Evolutionary conservation across 2,113 vertebrate species (phyloP).

Genomic region (Pluvianellus socialis): DNA sequence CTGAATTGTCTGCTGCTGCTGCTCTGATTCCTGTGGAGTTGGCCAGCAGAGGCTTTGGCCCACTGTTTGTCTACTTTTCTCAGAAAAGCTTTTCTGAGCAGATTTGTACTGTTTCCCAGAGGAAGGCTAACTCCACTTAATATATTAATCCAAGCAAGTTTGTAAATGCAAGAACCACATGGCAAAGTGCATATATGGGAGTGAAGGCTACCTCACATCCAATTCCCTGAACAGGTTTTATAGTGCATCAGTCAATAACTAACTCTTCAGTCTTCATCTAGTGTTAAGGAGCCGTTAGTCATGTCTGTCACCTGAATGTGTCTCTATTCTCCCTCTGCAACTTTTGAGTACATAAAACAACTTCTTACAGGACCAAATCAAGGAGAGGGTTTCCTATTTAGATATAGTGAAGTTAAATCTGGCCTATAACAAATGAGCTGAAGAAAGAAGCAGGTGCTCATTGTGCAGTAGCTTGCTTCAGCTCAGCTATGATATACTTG

Average conservation of each 20-base stretch:
- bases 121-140: background rate
- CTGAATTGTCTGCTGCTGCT: background rate
- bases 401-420: background rate
- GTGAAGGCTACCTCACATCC: background rate
- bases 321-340: background rate
- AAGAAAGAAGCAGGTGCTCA: background rate
- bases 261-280: background rate
- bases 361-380: background rate
- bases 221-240: background rate
- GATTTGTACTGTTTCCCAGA: background rate
- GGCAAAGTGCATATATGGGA: background rate
- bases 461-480: background rate
- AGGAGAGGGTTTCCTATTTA: background rate
- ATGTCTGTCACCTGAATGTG: background rate
- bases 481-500: background rate
- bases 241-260: background rate
- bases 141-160: background rate
- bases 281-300: background rate
- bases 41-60: slow-evolving; percentile 16
- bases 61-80: background rate
- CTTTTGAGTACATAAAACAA: background rate
- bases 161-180: background rate
- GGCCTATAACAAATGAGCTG: background rate
- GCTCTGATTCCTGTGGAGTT: slow-evolving; percentile 23
- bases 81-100: slow-evolving; percentile 39